Evolutionary conservation across 2,113 vertebrate species (phyloP).

Genomic region (Peromyscus leucopus): DNA sequence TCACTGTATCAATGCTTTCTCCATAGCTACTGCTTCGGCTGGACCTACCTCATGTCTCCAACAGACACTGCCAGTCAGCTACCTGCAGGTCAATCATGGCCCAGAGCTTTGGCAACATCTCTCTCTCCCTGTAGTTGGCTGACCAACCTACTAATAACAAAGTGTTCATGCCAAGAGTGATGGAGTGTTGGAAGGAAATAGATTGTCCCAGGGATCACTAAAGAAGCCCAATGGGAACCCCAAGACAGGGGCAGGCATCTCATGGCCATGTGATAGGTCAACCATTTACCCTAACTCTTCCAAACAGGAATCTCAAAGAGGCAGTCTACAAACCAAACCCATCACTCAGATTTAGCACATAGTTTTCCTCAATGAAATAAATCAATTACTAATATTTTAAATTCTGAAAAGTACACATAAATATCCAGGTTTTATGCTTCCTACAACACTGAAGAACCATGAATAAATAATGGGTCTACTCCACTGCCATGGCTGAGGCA

Average conservation of each 20-base stretch:
- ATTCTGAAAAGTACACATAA: conserved; percentile 22
- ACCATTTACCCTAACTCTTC: neutral
- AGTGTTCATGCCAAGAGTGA: neutral
- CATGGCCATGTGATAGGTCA: too few species aligned
- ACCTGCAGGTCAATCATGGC: neutral
- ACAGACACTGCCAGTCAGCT: neutral
- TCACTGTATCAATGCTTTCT: neutral
- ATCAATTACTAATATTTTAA: conserved; percentile 15
- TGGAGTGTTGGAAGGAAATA: neutral
- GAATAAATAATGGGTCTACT: neutral
- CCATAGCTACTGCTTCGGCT: neutral
- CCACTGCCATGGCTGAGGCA: neutral
- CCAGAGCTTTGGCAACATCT: neutral
- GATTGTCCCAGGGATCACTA: neutral
- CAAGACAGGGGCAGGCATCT: neutral
- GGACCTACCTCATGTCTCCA: neutral
- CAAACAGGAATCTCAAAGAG: neutral
- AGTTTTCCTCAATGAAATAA: neutral
- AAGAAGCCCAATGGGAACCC: neutral
- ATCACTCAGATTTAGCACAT: neutral
- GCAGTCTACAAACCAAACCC: neutral
- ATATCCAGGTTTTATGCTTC: conserved; percentile 5
- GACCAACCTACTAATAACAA: neutral
- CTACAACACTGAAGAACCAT: neutral
- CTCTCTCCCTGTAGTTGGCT: neutral